Evolutionary conservation across 2,888 invertebrate genomes (phyloP).

Genomic region (Sclerodermus sp.): DNA sequence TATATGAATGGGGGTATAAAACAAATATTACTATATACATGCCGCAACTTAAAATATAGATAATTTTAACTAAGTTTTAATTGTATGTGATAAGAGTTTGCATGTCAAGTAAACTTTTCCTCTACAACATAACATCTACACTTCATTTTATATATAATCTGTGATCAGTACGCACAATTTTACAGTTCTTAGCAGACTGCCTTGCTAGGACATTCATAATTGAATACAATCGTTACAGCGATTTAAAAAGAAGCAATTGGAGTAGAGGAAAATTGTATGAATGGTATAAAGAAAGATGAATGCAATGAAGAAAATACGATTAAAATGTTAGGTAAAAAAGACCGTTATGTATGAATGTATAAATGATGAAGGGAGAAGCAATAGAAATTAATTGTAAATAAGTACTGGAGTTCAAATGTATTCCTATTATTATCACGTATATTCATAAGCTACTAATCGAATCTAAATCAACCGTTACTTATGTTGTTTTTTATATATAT

Average conservation of each 20-base stretch:
- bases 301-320: conserved; percentile 11
- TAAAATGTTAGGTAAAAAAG: conserved; percentile 14
- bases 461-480: conserved; percentile 46
- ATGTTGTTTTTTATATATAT: conserved; percentile 51
- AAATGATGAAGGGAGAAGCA: conserved; percentile 10
- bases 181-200: background rate
- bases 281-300: conserved; percentile 4
- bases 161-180: conserved; percentile 37
- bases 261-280: conserved; percentile 1
- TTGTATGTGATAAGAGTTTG: conserved; percentile 32
- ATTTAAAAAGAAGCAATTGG: background rate
- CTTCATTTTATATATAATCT: conserved; percentile 15
- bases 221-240: background rate
- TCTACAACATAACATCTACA: conserved; percentile 10
- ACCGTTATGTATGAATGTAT: conserved; percentile 23
- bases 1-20: conserved; percentile 29
- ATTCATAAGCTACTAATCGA: conserved; percentile 44
- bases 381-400: conserved; percentile 52
- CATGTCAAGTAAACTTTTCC: conserved; percentile 13
- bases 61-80: conserved; percentile 39
- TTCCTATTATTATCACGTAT: conserved; percentile 51
- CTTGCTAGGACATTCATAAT: conserved; percentile 5
- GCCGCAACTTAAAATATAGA: conserved; percentile 41
- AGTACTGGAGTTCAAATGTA: conserved; percentile 54
- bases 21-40: conserved; percentile 37